phyloP scores from a whole-genome alignment of 2,797 vertebrate species.

The Zenarchopterus dispar region DNA sequence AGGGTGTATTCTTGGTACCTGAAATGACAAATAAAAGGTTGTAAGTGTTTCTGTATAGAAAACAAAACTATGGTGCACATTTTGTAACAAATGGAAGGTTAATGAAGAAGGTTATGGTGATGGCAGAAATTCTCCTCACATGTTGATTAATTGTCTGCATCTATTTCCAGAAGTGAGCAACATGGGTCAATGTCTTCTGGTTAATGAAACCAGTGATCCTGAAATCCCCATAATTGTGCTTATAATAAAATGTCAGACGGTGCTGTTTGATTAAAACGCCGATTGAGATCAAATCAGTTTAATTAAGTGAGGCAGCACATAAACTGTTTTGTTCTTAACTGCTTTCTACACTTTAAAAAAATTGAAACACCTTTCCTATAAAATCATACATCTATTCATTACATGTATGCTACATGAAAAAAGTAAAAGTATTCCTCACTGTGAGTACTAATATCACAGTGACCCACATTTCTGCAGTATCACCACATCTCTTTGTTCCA shows the following conservation, averaged over 20 bases:
- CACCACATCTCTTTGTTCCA: not conserved
- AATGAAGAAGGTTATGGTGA: conserved; percentile 2
- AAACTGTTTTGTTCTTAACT: not conserved
- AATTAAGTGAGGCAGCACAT: conserved; percentile 4
- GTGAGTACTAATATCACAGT: not conserved
- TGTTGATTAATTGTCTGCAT: conserved; percentile 1
- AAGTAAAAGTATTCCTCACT: not conserved
- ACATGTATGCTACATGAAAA: not conserved
- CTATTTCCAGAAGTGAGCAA: conserved; percentile 11
- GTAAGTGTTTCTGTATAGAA: conserved; percentile 17
- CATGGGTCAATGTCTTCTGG: too few relatives aligned
- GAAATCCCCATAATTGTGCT: conserved; percentile 7
- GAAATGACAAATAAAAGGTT: conserved; percentile 2
- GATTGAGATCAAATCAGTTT: conserved; percentile 3
- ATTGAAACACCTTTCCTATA: not conserved
- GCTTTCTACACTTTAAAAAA: not conserved
- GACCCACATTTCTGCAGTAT: conserved; percentile 4
- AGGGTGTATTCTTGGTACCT: not conserved
- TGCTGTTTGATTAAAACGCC: not conserved
- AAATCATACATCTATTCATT: not conserved
- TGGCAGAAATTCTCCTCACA: conserved; percentile 14
- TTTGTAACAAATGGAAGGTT: conserved; percentile 15
- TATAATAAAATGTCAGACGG: conserved; percentile 8
- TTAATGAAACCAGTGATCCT: too few relatives aligned
- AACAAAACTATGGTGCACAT: conserved; percentile 17